Percentiles rank a stretch among this genome's conserved stretches.
phyloP scores from a whole-genome alignment of 2,888 invertebrate genomes.

The Leucophora obtusa region DNA sequence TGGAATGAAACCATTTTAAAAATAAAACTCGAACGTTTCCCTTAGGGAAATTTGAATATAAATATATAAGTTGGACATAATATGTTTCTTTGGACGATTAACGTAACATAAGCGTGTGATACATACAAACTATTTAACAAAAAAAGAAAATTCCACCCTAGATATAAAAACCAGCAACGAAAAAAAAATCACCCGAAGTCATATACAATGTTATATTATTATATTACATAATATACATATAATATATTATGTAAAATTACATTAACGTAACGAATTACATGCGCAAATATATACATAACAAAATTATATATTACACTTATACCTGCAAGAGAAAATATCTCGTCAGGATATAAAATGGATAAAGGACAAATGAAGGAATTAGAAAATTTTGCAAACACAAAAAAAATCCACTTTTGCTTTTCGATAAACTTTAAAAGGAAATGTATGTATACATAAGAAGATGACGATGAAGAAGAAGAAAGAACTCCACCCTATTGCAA shows the following conservation, averaged over 20 bases:
- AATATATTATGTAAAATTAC: slow-evolving; percentile 42
- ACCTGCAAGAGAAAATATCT: background rate
- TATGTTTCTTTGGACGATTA: background rate
- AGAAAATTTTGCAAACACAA: slow-evolving; percentile 5
- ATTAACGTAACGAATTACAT: slow-evolving; percentile 44
- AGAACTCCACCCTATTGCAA: slow-evolving; percentile 47
- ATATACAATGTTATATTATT: slow-evolving; percentile 33
- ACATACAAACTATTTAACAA: slow-evolving; percentile 4
- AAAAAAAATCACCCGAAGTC: background rate
- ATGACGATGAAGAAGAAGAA: background rate
- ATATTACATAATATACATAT: slow-evolving; percentile 44
- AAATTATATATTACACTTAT: background rate
- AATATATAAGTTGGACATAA: background rate
- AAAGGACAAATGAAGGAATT: background rate
- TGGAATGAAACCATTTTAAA: background rate
- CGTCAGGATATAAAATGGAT: slow-evolving; percentile 25
- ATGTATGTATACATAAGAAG: no score
- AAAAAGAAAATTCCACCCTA: slow-evolving; percentile 35
- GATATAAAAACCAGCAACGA: background rate
- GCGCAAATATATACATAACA: slow-evolving; percentile 37
- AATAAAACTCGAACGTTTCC: background rate
- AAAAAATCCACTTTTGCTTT: background rate
- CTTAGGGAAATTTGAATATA: background rate
- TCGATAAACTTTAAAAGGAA: slow-evolving; percentile 27
- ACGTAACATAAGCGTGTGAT: background rate